Conservation (phyloP, 2,888 invertebrate genomes). For the Cylindroiulus punctatus region DNA sequence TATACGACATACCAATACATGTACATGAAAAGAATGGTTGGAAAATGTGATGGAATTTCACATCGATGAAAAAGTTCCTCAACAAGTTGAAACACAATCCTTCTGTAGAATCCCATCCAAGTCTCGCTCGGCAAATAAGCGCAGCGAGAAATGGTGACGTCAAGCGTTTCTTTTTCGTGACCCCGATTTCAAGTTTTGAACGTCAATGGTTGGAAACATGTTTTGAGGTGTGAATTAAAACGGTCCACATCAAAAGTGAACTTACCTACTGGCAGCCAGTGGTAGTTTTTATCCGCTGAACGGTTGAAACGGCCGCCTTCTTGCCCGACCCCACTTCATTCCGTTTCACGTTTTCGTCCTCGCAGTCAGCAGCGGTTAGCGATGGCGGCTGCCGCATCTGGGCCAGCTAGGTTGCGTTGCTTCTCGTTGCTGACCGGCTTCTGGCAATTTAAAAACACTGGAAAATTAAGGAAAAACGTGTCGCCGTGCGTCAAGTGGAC, state of each 20-base stretch:
- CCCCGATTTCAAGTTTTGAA: not conserved
- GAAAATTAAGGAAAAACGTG: not conserved
- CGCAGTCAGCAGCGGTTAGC: not conserved
- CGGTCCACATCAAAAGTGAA: not conserved
- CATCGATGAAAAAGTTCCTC: too few relatives aligned
- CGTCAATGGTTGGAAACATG: conserved; percentile 4
- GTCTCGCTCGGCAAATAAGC: not conserved
- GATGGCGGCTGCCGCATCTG: conserved; percentile 29
- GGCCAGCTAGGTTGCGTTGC: not conserved
- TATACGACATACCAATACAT: too few relatives aligned
- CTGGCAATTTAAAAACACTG: conserved; percentile 29
- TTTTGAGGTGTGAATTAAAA: not conserved
- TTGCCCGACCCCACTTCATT: not conserved
- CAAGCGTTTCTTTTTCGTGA: not conserved
- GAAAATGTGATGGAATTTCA: too few relatives aligned
- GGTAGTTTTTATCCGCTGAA: not conserved
- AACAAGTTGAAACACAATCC: too few relatives aligned
- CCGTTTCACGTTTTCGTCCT: conserved; percentile 9
- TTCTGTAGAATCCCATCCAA: not conserved
- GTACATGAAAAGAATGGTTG: too few relatives aligned
- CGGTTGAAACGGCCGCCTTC: not conserved
- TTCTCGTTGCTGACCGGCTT: not conserved
- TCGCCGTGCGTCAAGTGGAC: conserved; percentile 17
- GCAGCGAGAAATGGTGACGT: not conserved
- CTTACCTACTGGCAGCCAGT: not conserved